A percentile compares a stretch with the other conserved stretches of the same genome.
Evolutionary conservation across 2,113 vertebrate species (phyloP).

Genomic region (Archocentrus centrarchus): DNA sequence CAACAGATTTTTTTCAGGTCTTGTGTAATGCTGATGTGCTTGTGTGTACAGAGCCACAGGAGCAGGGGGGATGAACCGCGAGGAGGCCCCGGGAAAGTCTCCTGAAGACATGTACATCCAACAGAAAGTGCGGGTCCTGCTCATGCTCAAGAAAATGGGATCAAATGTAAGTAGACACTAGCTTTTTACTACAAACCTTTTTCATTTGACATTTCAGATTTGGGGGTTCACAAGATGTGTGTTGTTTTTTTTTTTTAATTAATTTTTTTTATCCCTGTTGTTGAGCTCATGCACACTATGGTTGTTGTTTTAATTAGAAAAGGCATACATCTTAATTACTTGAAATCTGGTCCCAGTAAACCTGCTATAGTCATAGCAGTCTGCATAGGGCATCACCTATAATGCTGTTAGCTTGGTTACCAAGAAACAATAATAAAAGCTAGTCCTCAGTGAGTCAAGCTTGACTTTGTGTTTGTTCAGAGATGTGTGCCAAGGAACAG

Average conservation of each 20-base stretch:
- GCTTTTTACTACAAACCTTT: background rate
- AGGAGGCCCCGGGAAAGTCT: constrained; percentile 97
- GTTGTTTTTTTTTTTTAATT: too few species aligned
- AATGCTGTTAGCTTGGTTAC: constrained; percentile 1
- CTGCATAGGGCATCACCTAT: background rate
- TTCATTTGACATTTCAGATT: background rate
- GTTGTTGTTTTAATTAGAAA: background rate
- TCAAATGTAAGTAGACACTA: constrained; percentile 89
- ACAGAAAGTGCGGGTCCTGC: constrained; percentile 98
- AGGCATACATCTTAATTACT: background rate
- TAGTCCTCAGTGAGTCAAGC: background rate
- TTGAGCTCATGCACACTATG: background rate
- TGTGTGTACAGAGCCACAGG: constrained; percentile 81
- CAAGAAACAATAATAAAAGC: background rate
- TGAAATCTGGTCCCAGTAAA: background rate
- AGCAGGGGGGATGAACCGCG: constrained; percentile 98
- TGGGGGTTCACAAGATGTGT: background rate
- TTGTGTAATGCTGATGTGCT: constrained; percentile 39
- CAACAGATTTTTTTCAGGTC: background rate
- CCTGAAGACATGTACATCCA: constrained; percentile 99
- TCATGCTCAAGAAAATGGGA: constrained; percentile 99
- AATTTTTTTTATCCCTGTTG: background rate
- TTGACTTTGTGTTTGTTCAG: background rate
- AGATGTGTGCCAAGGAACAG: background rate
- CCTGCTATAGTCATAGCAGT: background rate